Conservation (phyloP, 2,113 vertebrate species). For the Chloroceryle aenea region DNA sequence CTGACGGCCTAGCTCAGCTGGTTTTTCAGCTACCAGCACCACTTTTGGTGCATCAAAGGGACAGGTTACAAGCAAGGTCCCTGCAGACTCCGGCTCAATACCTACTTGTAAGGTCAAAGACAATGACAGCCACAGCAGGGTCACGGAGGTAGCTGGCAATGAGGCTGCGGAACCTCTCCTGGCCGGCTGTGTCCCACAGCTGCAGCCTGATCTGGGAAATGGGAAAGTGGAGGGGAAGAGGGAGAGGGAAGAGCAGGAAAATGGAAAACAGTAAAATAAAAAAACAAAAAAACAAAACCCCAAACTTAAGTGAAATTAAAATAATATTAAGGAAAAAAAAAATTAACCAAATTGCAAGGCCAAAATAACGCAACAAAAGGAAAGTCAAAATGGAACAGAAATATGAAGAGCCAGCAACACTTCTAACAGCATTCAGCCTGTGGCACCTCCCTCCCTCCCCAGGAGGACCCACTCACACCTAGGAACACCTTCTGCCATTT, state of each 20-base stretch:
- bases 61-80: neutral
- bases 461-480: neutral
- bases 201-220: conserved; percentile 82
- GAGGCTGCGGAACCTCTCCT: conserved; percentile 93
- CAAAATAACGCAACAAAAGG: conserved; percentile 42
- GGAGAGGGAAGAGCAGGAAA: conserved; percentile 42
- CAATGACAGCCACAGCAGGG: conserved; percentile 91
- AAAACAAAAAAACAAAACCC: conserved; percentile 59
- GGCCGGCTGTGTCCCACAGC: conserved; percentile 92
- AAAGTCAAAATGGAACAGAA: conserved; percentile 47
- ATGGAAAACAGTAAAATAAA: conserved; percentile 33
- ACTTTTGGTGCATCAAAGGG: neutral
- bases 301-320: conserved; percentile 66
- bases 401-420: neutral
- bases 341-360: neutral
- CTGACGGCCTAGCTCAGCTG: neutral
- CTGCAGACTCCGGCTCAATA: conserved; percentile 74
- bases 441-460: neutral
- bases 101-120: conserved; percentile 94
- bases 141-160: conserved; percentile 93
- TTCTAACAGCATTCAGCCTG: neutral
- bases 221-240: conserved; percentile 66
- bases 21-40: neutral
- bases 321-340: neutral
- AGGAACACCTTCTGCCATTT: neutral